These are phyloP conservation scores for Plumapathes pennacea DNA, from an alignment of 92 coral and sea anemone species.

Conservation along the genomic window DNA sequence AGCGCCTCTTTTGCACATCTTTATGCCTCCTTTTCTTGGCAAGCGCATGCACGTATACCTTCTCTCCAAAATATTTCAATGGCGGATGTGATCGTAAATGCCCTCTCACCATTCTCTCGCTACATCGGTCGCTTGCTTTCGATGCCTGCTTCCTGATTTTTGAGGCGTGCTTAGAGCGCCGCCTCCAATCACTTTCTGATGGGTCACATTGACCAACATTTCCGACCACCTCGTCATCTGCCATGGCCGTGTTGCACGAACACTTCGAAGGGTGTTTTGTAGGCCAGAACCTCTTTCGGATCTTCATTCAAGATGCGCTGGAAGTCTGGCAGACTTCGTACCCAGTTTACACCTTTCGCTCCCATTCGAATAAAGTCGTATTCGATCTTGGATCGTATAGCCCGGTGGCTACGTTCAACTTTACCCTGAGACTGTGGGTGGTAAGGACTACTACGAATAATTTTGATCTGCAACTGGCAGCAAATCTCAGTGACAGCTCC, in stretches of 20 bases:
- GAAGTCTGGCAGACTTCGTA: conserved; percentile 10
- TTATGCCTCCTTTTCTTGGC: conserved; percentile 39
- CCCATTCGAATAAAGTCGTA: conserved; percentile 46
- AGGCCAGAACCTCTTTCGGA: conserved; percentile 41
- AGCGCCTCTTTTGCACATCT: conserved; percentile 22
- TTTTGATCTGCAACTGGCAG: conserved; percentile 20
- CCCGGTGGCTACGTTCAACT: conserved; percentile 34
- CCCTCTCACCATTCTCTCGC: too few relatives aligned
- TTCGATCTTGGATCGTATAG: conserved; percentile 39
- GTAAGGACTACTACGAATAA: conserved; percentile 38
- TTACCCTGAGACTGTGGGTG: conserved; percentile 42
- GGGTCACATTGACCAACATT: conserved; percentile 9
- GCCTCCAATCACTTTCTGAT: conserved; percentile 2
- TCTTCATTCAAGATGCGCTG: conserved; percentile 42
- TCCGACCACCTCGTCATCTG: conserved; percentile 11
- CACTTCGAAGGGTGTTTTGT: conserved; percentile 40
- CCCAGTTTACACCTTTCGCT: conserved; percentile 44
- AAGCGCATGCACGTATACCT: conserved; percentile 16
- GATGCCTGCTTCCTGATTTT: conserved; percentile 11
- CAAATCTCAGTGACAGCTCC: conserved; percentile 21
- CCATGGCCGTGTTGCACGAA: conserved; percentile 19
- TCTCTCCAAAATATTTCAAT: too few relatives aligned
- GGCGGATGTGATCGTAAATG: too few relatives aligned
- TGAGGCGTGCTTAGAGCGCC: conserved; percentile 11
- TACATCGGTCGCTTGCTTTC: too few relatives aligned